Conservation (phyloP, 1,140 invertebrate species). For the Copidosoma floridanum region DNA sequence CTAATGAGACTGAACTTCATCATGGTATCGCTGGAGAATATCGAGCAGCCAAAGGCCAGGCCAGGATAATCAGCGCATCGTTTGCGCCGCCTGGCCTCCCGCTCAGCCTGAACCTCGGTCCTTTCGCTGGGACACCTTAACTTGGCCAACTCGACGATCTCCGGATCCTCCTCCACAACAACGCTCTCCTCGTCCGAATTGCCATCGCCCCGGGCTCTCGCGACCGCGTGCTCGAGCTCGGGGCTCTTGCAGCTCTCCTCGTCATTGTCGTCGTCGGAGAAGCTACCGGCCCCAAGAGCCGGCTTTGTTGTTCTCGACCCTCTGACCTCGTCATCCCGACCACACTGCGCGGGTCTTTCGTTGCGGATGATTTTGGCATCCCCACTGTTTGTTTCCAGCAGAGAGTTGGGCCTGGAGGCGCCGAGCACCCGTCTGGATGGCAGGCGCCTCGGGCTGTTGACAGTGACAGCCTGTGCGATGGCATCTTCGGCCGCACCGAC, state of each 20-base stretch:
- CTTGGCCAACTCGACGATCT: constrained; percentile 74
- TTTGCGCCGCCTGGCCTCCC: constrained; percentile 72
- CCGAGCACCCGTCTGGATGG: neutral
- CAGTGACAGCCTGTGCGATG: neutral
- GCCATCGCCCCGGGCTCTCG: constrained; percentile 58
- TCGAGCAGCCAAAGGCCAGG: constrained; percentile 83
- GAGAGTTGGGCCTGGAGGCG: neutral
- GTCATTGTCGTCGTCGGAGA: constrained; percentile 9
- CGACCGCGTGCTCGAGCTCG: constrained; percentile 56
- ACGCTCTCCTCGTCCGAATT: constrained; percentile 53
- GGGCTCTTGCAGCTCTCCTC: constrained; percentile 24
- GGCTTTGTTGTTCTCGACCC: constrained; percentile 1
- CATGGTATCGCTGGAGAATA: constrained; percentile 94
- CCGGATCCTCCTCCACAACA: constrained; percentile 66
- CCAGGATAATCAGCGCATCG: constrained; percentile 90
- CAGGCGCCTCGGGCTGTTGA: neutral
- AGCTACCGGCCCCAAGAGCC: constrained; percentile 1
- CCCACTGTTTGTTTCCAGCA: neutral
- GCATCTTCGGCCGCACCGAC: constrained; percentile 44
- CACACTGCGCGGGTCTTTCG: constrained; percentile 52
- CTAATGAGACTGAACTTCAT: constrained; percentile 97
- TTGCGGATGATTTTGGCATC: neutral
- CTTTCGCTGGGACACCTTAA: constrained; percentile 83
- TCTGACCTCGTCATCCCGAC: constrained; percentile 34
- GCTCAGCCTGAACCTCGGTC: constrained; percentile 81